Base-by-base conservation (phyloP, 2,888 invertebrate genomes). In the Acleris holmiana region DNA sequence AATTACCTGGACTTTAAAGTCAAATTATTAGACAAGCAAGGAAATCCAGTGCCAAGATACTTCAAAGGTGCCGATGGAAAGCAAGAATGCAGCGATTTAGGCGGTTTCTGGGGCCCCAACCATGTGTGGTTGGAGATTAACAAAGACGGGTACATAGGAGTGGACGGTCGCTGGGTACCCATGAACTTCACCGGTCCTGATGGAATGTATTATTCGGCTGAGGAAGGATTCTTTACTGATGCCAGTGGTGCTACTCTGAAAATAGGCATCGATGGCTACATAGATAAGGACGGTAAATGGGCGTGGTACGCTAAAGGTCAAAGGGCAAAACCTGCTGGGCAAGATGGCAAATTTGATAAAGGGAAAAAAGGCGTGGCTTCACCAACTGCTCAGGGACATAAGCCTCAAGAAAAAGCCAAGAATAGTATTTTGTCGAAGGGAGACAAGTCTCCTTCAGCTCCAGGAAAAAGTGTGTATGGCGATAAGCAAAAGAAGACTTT, bases 61-160 rank as follows among this genome's bases (percentile, higher is more conserved):
- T 92, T 92, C 67, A 91, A 85, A 75, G 89, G 88, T 10, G 88
- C 86, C 0, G 89, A 91, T 70, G 92, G 91, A 4, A 88, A 84
- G 70, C 82, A 84, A 60, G 84, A 85, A 72, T 92, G 92, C 63
- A 91, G 88, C 64, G 92, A 92, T 75, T 79, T 92, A 46, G 92
- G 92, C 8, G 92, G 92, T 1, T 92, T 92, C 70, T 91, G 88
- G 88, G 75, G 78, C 50, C 85, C 78, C n/a, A 74, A 76, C 10
- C 80, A 83, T 23, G 62, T 76, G 57, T 92, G 92, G 92, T 55
- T 82, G 67, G 91, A 92, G 70, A 89, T 92, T 7, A 90, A 86
- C 73, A 91, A 87, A 77, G 91, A 92, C 61, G 92, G 92, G 17
- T 92, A 82, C 57, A 85, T 92, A 66, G 91, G 88, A 2, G 87